Evolutionary conservation across 2,888 invertebrate genomes (phyloP).

Genomic region (Kuschelorhynchus macadamiae): DNA sequence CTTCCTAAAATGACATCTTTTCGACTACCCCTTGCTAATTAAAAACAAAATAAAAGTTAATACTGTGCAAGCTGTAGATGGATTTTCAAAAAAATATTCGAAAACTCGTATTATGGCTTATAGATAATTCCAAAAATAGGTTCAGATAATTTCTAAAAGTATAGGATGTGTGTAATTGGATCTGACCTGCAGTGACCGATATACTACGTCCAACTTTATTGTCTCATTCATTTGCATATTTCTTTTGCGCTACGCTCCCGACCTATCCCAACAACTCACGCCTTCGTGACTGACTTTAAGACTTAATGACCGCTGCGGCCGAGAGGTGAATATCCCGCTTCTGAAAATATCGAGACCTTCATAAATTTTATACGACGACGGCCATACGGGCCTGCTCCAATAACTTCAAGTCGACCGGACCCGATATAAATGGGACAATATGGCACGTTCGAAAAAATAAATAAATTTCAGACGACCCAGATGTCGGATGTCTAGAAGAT

Average conservation of each 20-base stretch:
- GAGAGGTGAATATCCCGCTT: conserved; percentile 25
- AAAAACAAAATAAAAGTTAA: no score
- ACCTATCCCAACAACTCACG: conserved; percentile 12
- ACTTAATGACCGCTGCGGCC: conserved; percentile 3
- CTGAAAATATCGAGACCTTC: conserved; percentile 36
- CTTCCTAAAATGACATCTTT: no score
- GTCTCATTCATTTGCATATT: no score
- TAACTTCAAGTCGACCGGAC: conserved; percentile 26
- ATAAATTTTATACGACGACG: conserved; percentile 36
- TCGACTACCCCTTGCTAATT: no score
- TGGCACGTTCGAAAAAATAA: conserved; percentile 11
- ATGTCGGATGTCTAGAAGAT: background rate
- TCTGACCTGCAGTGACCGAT: no score
- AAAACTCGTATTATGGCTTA: no score
- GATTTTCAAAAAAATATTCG: no score
- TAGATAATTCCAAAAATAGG: no score
- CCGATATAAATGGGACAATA: conserved; percentile 26
- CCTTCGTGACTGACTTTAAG: conserved; percentile 17
- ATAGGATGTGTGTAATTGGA: no score
- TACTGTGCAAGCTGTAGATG: no score
- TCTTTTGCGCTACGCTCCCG: background rate
- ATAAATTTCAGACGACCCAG: background rate
- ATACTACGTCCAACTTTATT: no score
- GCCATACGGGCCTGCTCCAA: conserved; percentile 25
- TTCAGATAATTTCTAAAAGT: no score